Evolutionary conservation across 2,888 invertebrate species (phyloP), one percentile per base, ranked within the genome.

Genomic region (Amorpha juglandis): DNA sequence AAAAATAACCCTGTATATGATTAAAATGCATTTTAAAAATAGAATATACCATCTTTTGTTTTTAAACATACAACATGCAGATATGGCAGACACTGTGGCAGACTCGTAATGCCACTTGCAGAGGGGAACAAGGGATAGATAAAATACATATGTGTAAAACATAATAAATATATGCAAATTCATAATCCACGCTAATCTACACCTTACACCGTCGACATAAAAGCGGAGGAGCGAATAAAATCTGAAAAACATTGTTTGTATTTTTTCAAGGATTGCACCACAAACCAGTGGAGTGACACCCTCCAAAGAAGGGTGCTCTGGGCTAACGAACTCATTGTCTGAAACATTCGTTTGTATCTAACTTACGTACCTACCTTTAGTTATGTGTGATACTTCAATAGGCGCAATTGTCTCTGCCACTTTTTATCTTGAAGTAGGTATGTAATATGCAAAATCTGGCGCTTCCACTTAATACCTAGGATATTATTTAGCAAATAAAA

Each of bases 281-380:
- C 74, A 73, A 78, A 74, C 74, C 79, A 74, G 78, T 85, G 84
- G 79, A 89, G 87, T 84, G 89, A 83, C 86, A 83, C 88, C 84
- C 84, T 86, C 72, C 69, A 78, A 74, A 78, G 76, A 77, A 87
- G 88, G 81, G 89, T 81, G 74, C 88, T 89, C 79, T 76, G 74
- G 77, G 73, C 87, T 91, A 91, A 91, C 89, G 91, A 91, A 91
- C 86, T 81, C 90, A 89, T 91, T 91, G 91, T 91, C 83, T 84
- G 78, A 33, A 38, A 11, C 72, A 72, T 73, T 73, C 74, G 71
- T 72, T 72, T 69, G 77, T 71, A 71, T 72, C 71, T 73, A 75
- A 67, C n/a, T n/a, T n/a, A n/a, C n/a, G n/a, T n/a, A n/a, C n/a
- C n/a, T n/a, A n/a, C 71, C 70, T 63, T 63, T 58, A 42, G 58